A percentile compares a stretch with the other conserved stretches of the same genome.
phyloP scores from a whole-genome alignment of 2,888 invertebrate genomes.

The Drosophila suboccidentalis region DNA sequence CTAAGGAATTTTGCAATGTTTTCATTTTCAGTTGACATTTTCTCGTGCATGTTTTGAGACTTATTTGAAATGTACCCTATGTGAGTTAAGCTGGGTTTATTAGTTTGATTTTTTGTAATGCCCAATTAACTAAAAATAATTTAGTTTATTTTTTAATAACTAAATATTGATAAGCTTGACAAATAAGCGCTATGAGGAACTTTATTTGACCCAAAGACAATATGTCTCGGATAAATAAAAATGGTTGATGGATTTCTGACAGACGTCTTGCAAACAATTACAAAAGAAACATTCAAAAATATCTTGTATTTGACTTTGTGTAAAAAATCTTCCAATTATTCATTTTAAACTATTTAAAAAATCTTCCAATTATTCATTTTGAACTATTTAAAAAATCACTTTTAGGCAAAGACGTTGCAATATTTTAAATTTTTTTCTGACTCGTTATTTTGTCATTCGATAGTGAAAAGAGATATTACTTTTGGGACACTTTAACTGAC shows the following conservation, averaged over 20 bases:
- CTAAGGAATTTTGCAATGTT: constrained; percentile 64
- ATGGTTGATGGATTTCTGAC: not conserved
- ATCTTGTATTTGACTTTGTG: not conserved
- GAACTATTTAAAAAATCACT: too few relatives aligned
- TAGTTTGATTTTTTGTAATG: not conserved
- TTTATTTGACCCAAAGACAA: not conserved
- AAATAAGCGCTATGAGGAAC: not conserved
- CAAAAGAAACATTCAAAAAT: not conserved
- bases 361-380: too few relatives aligned
- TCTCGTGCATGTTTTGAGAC: not conserved
- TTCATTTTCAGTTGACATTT: constrained; percentile 65
- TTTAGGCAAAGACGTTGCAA: too few relatives aligned
- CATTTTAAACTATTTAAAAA: not conserved
- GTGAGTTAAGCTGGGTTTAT: not conserved
- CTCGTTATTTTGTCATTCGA: too few relatives aligned
- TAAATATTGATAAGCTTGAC: not conserved
- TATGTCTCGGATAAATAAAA: not conserved
- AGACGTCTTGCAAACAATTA: too few relatives aligned
- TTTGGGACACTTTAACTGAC: not conserved
- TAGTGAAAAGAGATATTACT: too few relatives aligned
- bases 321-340: not conserved
- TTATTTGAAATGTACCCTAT: constrained; percentile 12
- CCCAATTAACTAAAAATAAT: too few relatives aligned
- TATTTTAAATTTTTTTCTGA: too few relatives aligned
- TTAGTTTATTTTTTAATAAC: too few relatives aligned